These are phyloP conservation scores for Drosophila niveifrons DNA, from an alignment of 2,888 invertebrate species.

Conservation along the genomic window DNA sequence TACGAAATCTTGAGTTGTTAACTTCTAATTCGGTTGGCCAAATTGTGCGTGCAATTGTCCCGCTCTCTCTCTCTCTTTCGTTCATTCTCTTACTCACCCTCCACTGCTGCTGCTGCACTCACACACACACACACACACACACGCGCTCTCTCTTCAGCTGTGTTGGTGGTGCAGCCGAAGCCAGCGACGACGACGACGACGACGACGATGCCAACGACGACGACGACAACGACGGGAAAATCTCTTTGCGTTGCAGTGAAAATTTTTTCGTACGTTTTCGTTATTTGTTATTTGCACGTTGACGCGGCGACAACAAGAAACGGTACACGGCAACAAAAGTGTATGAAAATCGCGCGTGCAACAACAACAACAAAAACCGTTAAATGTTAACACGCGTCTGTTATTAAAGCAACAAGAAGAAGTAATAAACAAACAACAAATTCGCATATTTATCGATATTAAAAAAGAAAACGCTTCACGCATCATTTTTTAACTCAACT, in stretches of 20 bases:
- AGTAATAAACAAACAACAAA: constrained; percentile 35
- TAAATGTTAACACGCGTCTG: constrained; percentile 57
- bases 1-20: constrained; percentile 20
- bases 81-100: constrained; percentile 21
- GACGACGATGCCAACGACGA: constrained; percentile 58
- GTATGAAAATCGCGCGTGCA: constrained; percentile 60
- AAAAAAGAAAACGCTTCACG: constrained; percentile 44
- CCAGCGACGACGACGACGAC: constrained; percentile 39
- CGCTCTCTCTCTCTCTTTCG: constrained; percentile 15
- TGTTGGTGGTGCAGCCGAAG: constrained; percentile 72
- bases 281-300: constrained; percentile 85
- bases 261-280: constrained; percentile 81
- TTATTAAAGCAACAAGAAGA: constrained; percentile 22
- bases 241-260: constrained; percentile 79
- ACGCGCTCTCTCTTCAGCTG: constrained; percentile 15
- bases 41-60: constrained; percentile 70
- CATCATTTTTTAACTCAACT: constrained; percentile 44
- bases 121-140: constrained; percentile 14
- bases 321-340: constrained; percentile 62
- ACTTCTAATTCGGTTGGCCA: constrained; percentile 50
- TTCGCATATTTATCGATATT: constrained; percentile 54
- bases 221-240: constrained; percentile 75
- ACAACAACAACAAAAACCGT: constrained; percentile 52
- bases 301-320: constrained; percentile 82
- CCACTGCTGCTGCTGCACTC: constrained; percentile 26